Evolutionary conservation across 2,888 invertebrate genomes (phyloP), one percentile per base, ranked within the genome.

Genomic region (Zootermopsis nevadensis): DNA sequence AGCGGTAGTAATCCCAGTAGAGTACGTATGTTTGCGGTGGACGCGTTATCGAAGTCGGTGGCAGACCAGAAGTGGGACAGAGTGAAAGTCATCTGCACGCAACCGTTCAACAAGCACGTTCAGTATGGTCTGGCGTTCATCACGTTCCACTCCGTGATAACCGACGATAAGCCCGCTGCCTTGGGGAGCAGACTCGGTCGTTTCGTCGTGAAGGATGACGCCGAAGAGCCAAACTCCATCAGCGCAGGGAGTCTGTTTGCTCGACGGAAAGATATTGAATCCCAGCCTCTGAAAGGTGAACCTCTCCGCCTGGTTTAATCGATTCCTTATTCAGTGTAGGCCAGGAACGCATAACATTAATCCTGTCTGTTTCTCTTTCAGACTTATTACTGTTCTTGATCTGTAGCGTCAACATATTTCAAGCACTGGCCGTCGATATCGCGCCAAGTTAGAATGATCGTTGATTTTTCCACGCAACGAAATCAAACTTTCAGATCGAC

Each of bases 41-140:
- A 92, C 19, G 92, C 94, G 84, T 90, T 97, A 31, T 90, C 92
- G 1, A 90, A 92, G 82, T 89, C 90, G 0, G 89, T 90, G 27
- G 88, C 91, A 31, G 88, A 89, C 1, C 91, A 94, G 88, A 95
- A 95, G 89, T 98, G 97, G 97, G 96, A 97, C 89, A 90, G 95
- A 82, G 89, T 97, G 33, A 95, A 97, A 88, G 89, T 97, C 76
- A 93, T 96, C 4, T 97, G 97, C 89, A 93, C 94, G 6, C 98
- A 98, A 89, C 97, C 97, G 0, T 97, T 96, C 89, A 96, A 96
- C 88, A 94, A 93, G 88, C 93, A 94, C 86, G 91, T 93, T 83
- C 92, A 94, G 89, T 98, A 93, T 89, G 98, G 98, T 0, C 88
- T 98, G 24, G 94, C 95, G 0, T 97, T 97, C 89, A 90, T 97